These are phyloP conservation scores for Amphiprion percula DNA, from an alignment of 2,113 vertebrate genomes.

Conservation along the genomic window DNA sequence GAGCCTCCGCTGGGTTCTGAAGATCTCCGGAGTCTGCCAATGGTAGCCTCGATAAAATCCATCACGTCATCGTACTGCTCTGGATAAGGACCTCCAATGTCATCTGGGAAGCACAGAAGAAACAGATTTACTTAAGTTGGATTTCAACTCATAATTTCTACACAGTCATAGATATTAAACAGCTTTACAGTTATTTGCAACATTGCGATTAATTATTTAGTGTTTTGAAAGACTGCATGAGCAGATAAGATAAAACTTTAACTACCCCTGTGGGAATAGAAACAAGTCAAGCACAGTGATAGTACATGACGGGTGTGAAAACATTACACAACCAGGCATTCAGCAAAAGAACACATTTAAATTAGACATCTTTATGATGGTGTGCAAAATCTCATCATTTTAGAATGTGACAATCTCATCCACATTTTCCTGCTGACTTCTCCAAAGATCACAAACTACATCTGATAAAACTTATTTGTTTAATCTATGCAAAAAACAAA, in stretches of 20 bases:
- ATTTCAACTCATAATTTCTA: neutral
- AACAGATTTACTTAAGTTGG: neutral
- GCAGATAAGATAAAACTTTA: slow-evolving; percentile 10
- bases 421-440: no score
- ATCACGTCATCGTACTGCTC: slow-evolving; percentile 95
- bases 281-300: slow-evolving; percentile 11
- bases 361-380: no score
- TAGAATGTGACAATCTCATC: no score
- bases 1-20: slow-evolving; percentile 83
- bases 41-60: slow-evolving; percentile 97
- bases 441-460: no score
- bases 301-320: neutral
- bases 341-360: no score
- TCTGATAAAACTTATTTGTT: no score
- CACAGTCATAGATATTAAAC: neutral
- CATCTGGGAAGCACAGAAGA: slow-evolving; percentile 84
- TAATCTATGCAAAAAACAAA: no score
- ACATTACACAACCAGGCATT: slow-evolving; percentile 1
- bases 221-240: slow-evolving; percentile 16
- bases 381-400: no score
- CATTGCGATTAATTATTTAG: neutral
- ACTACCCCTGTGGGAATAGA: neutral
- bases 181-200: neutral
- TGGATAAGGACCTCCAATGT: slow-evolving; percentile 88
- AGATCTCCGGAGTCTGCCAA: slow-evolving; percentile 92